These are phyloP conservation scores for Dryocosmus kuriphilus DNA, from an alignment of 2,888 invertebrate species.

Conservation along the genomic window DNA sequence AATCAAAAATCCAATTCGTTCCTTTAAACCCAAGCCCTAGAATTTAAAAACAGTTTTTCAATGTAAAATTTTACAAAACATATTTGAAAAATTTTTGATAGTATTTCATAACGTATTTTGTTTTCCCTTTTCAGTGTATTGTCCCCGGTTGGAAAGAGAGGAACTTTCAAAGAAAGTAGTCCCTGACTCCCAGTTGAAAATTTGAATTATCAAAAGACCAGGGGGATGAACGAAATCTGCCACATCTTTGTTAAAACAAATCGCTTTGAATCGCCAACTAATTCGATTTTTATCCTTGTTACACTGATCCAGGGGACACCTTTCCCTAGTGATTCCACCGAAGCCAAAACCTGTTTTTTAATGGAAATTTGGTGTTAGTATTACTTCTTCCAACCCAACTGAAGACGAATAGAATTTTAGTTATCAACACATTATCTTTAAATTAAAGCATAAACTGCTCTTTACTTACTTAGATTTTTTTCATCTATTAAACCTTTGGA, in stretches of 20 bases:
- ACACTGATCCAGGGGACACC: slow-evolving; percentile 85
- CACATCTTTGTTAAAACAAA: slow-evolving; percentile 82
- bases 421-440: slow-evolving; percentile 9
- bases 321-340: slow-evolving; percentile 88
- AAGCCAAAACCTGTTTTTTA: slow-evolving; percentile 87
- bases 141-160: slow-evolving; percentile 79
- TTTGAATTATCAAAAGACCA: slow-evolving; percentile 80
- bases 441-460: slow-evolving; percentile 15
- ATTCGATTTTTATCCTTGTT: slow-evolving; percentile 76
- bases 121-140: slow-evolving; percentile 62
- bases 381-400: slow-evolving; percentile 82
- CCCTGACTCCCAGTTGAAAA: slow-evolving; percentile 81
- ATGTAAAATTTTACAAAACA: not conserved
- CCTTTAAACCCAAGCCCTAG: slow-evolving; percentile 65
- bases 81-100: not conserved
- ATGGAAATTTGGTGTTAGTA: slow-evolving; percentile 83
- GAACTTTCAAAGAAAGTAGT: slow-evolving; percentile 81
- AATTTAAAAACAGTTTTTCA: slow-evolving; percentile 37
- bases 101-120: not conserved
- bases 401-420: slow-evolving; percentile 34
- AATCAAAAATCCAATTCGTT: slow-evolving; percentile 69
- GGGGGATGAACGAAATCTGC: slow-evolving; percentile 85
- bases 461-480: slow-evolving; percentile 74
- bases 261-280: slow-evolving; percentile 83
- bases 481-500: slow-evolving; percentile 75